These are phyloP conservation scores for Drosophila sturtevanti DNA, from an alignment of 1,140 invertebrate species.

Conservation along the genomic window DNA sequence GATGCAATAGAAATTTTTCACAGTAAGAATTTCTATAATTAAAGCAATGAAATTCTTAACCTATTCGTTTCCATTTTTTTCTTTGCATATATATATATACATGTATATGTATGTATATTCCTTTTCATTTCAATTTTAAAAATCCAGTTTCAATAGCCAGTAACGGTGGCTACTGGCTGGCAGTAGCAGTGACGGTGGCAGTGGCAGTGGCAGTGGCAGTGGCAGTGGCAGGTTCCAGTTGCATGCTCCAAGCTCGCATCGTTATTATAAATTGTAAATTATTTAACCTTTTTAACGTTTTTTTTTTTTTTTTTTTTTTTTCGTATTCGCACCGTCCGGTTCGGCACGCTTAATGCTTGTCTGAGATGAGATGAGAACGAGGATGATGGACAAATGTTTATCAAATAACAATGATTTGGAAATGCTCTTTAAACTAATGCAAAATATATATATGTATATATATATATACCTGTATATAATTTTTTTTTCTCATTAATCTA, in stretches of 20 bases:
- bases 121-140: background rate
- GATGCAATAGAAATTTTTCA: slow-evolving; percentile 66
- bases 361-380: background rate
- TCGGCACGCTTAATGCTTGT: slow-evolving; percentile 40
- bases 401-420: background rate
- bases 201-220: background rate
- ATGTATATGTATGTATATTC: too few relatives aligned
- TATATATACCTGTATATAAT: too few relatives aligned
- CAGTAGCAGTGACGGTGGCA: background rate
- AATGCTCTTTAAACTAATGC: background rate
- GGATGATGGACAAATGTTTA: background rate
- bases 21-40: background rate
- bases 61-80: background rate
- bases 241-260: slow-evolving; percentile 21
- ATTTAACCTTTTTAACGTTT: slow-evolving; percentile 46
- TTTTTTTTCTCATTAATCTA: too few relatives aligned
- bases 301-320: too few relatives aligned
- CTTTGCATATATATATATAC: too few relatives aligned
- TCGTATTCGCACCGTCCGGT: slow-evolving; percentile 27
- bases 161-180: too few relatives aligned
- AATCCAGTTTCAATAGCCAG: background rate
- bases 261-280: slow-evolving; percentile 62
- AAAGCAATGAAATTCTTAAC: background rate
- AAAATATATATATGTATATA: too few relatives aligned
- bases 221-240: slow-evolving; percentile 1